A percentile compares a stretch with the other conserved stretches of the same genome.
phyloP scores from a whole-genome alignment of 2,888 invertebrate genomes.

The Drosophila atroscutellata region DNA sequence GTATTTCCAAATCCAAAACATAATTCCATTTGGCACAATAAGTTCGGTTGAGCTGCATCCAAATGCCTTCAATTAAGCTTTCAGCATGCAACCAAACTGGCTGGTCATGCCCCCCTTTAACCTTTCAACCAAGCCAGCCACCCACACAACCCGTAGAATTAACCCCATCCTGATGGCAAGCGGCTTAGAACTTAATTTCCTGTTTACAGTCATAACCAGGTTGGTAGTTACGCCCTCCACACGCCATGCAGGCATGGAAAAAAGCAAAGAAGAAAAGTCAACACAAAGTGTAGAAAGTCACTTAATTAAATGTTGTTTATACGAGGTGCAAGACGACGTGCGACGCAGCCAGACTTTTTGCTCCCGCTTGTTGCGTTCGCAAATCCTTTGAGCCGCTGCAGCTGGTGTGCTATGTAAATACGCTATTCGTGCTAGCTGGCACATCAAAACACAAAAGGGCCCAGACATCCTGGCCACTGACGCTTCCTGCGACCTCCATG shows the following conservation, averaged over 20 bases:
- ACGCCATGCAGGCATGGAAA: constrained; percentile 29
- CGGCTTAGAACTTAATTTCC: constrained; percentile 69
- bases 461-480: constrained; percentile 37
- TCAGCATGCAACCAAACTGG: constrained; percentile 52
- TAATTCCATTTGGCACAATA: constrained; percentile 49
- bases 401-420: constrained; percentile 56
- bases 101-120: constrained; percentile 32
- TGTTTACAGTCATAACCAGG: constrained; percentile 61
- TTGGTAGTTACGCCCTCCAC: constrained; percentile 28
- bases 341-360: constrained; percentile 15
- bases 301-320: constrained; percentile 73
- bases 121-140: constrained; percentile 5
- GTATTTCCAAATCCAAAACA: neutral
- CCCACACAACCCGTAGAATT: neutral
- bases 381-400: constrained; percentile 60
- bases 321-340: constrained; percentile 38
- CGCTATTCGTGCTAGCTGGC: constrained; percentile 35
- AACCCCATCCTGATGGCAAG: constrained; percentile 23
- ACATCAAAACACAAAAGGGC: constrained; percentile 42
- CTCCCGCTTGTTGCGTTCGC: constrained; percentile 22
- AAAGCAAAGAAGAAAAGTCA: constrained; percentile 18
- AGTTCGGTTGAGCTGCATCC: constrained; percentile 58
- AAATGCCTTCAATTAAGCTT: constrained; percentile 66
- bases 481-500: neutral
- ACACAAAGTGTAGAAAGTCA: constrained; percentile 57